These are phyloP conservation scores for Ophraella communa DNA, from an alignment of 2,888 invertebrate genomes.

Conservation along the genomic window DNA sequence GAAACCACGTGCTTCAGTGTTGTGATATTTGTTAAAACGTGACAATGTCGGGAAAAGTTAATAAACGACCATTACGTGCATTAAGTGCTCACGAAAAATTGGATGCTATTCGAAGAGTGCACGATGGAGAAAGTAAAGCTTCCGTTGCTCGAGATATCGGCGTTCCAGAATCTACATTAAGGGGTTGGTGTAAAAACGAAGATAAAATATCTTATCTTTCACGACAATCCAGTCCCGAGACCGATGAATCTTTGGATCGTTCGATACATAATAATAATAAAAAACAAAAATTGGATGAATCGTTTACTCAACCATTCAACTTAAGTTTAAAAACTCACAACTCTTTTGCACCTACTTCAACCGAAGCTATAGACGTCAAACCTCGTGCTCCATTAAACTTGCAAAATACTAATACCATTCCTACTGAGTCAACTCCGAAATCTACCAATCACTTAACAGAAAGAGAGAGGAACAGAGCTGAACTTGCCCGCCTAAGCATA, in stretches of 20 bases:
- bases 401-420: conserved; percentile 33
- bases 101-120: conserved; percentile 81
- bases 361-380: conserved; percentile 55
- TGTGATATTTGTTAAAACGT: conserved; percentile 21
- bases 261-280: conserved; percentile 37
- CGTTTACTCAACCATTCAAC: conserved; percentile 50
- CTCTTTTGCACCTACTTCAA: conserved; percentile 36
- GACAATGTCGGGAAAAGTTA: conserved; percentile 69
- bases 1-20: conserved; percentile 46
- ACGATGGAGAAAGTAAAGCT: conserved; percentile 85
- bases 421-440: conserved; percentile 36
- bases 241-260: conserved; percentile 65
- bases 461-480: conserved; percentile 57
- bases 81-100: conserved; percentile 80
- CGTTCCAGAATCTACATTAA: conserved; percentile 83
- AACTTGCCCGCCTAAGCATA: conserved; percentile 62
- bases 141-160: conserved; percentile 86
- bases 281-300: conserved; percentile 47
- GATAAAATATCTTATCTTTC: conserved; percentile 76
- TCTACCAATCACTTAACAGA: conserved; percentile 41
- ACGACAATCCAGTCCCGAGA: conserved; percentile 74
- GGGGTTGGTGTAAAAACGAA: conserved; percentile 89
- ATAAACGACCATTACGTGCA: conserved; percentile 80
- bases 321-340: conserved; percentile 47
- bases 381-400: conserved; percentile 43